Evolutionary conservation across 2,888 invertebrate genomes (phyloP).

Genomic region (Oegoconia quadripuncta): DNA sequence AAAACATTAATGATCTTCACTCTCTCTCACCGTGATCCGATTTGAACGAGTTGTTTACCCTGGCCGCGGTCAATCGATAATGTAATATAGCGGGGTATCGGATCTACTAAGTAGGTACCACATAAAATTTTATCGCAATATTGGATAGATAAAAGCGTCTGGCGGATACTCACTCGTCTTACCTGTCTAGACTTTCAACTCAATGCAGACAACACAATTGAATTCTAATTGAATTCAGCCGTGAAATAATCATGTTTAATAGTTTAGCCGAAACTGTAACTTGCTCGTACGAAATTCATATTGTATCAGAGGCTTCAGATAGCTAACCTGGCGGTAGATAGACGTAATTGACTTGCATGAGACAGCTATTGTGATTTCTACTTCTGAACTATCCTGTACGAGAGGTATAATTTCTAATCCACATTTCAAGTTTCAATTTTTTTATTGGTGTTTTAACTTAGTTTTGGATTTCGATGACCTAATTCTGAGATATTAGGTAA

Average conservation of each 20-base stretch:
- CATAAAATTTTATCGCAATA: conserved; percentile 5
- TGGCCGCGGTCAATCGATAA: not conserved
- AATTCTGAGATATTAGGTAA: too few relatives aligned
- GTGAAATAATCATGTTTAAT: conserved; percentile 57
- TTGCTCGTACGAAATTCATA: conserved; percentile 57
- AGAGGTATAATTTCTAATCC: conserved; percentile 1
- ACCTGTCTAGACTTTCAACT: not conserved
- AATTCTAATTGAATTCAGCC: conserved; percentile 55
- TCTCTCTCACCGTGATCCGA: too few relatives aligned
- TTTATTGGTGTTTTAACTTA: too few relatives aligned
- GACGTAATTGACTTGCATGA: conserved; percentile 74
- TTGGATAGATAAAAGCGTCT: conserved; percentile 25
- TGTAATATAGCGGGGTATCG: not conserved
- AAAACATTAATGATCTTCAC: too few relatives aligned
- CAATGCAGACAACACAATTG: conserved; percentile 29
- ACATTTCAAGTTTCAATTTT: too few relatives aligned
- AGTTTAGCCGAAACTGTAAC: conserved; percentile 43
- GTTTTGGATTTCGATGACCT: too few relatives aligned
- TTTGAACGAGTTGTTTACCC: too few relatives aligned
- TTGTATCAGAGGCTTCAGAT: conserved; percentile 61
- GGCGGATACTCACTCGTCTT: conserved; percentile 16
- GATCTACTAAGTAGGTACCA: not conserved
- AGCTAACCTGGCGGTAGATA: conserved; percentile 69
- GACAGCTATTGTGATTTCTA: conserved; percentile 67
- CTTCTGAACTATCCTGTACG: conserved; percentile 27